These are phyloP conservation scores for Squalus acanthias DNA, from an alignment of 2,797 vertebrate species.

Conservation along the genomic window DNA sequence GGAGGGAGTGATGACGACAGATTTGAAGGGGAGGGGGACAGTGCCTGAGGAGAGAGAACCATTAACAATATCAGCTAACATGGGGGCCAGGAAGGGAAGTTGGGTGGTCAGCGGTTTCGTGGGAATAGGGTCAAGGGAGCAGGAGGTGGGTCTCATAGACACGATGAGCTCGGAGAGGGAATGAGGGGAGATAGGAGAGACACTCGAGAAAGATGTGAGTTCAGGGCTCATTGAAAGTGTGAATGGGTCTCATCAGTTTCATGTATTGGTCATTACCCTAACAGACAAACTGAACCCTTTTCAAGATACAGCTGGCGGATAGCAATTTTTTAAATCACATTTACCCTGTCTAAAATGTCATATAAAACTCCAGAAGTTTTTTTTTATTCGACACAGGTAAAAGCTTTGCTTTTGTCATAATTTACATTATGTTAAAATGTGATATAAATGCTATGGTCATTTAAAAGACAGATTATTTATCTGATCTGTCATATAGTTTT, in stretches of 20 bases:
- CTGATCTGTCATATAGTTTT: too few relatives aligned
- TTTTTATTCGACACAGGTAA: background rate
- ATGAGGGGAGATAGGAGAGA: background rate
- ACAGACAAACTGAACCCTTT: background rate
- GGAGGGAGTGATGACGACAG: background rate
- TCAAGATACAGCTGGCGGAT: background rate
- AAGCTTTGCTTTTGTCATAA: background rate
- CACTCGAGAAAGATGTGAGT: background rate
- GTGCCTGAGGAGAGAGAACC: background rate
- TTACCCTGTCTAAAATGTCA: background rate
- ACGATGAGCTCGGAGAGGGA: too few relatives aligned
- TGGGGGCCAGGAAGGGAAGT: too few relatives aligned
- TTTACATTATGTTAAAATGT: background rate
- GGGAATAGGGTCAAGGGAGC: background rate
- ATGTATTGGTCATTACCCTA: background rate
- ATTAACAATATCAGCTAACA: background rate
- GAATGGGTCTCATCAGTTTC: background rate
- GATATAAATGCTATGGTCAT: background rate
- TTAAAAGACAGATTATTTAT: background rate
- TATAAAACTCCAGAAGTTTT: background rate
- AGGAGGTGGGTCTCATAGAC: background rate
- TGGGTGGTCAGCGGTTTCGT: background rate
- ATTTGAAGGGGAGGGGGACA: too few relatives aligned
- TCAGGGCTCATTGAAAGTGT: background rate
- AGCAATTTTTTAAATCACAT: background rate